These are phyloP conservation scores for Trichomycterus rosablanca DNA, from an alignment of 2,113 vertebrate genomes.

Conservation along the genomic window DNA sequence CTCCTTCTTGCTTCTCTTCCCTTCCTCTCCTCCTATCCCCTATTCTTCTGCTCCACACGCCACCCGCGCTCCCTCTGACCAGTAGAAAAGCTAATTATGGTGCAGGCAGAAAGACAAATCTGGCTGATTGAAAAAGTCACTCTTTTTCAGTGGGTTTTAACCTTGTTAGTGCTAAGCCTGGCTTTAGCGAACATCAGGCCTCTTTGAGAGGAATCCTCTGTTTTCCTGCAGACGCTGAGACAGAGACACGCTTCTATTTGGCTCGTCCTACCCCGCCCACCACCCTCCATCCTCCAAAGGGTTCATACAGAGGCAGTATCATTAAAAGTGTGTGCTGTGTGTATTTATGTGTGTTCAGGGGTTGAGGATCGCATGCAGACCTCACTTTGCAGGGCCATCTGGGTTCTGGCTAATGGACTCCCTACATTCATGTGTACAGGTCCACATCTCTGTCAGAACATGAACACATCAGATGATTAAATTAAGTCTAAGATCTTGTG, in stretches of 20 bases:
- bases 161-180: slow-evolving; percentile 97
- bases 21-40: slow-evolving; percentile 43
- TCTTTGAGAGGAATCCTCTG: slow-evolving; percentile 72
- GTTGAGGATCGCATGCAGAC: slow-evolving; percentile 53
- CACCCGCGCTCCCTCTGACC: slow-evolving; percentile 45
- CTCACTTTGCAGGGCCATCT: slow-evolving; percentile 65
- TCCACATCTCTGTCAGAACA: slow-evolving; percentile 59
- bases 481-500: slow-evolving; percentile 59
- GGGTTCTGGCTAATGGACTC: slow-evolving; percentile 66
- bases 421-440: slow-evolving; percentile 60
- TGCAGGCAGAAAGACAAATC: slow-evolving; percentile 93
- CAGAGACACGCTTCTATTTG: slow-evolving; percentile 74
- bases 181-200: slow-evolving; percentile 78
- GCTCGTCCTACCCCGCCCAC: slow-evolving; percentile 16
- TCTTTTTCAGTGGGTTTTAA: slow-evolving; percentile 87
- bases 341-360: slow-evolving; percentile 20
- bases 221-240: slow-evolving; percentile 60
- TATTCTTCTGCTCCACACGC: slow-evolving; percentile 49
- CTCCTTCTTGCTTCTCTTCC: slow-evolving; percentile 26
- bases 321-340: slow-evolving; percentile 59
- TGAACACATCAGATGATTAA: slow-evolving; percentile 62
- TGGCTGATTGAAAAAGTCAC: slow-evolving; percentile 98
- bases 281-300: slow-evolving; percentile 49
- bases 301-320: slow-evolving; percentile 65
- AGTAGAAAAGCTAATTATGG: slow-evolving; percentile 97